A percentile compares a stretch with the other conserved stretches of the same genome.
phyloP scores from a whole-genome alignment of 2,888 invertebrate species.

The Tipula helvola region DNA sequence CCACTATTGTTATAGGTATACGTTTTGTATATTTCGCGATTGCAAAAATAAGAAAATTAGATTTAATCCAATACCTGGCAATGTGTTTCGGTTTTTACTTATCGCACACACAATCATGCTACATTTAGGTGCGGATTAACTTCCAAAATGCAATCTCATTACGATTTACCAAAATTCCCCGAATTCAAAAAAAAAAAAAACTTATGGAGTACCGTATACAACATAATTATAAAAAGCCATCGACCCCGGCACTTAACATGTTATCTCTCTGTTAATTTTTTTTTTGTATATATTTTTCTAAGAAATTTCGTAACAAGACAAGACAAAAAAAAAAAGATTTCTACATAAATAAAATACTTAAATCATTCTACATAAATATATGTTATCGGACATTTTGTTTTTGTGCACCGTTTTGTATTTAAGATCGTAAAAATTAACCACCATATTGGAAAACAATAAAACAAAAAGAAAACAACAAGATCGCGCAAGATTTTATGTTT shows the following conservation, averaged over 20 bases:
- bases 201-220: neutral
- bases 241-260: neutral
- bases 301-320: slow-evolving; percentile 4
- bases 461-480: neutral
- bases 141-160: neutral
- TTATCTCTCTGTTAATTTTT: neutral
- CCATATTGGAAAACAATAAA: neutral
- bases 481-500: neutral
- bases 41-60: neutral
- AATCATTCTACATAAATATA: neutral
- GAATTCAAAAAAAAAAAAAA: neutral
- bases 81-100: neutral
- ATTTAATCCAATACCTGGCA: neutral
- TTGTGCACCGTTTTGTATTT: neutral
- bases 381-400: neutral
- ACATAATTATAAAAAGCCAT: neutral
- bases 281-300: neutral
- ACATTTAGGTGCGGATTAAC: neutral
- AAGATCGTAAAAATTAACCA: neutral
- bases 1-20: neutral
- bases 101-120: neutral
- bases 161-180: neutral
- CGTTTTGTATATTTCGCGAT: neutral
- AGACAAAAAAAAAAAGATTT: neutral
- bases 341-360: neutral